These are phyloP conservation scores for Pseudochaenichthys georgianus DNA, from an alignment of 2,797 vertebrate genomes.

Conservation along the genomic window DNA sequence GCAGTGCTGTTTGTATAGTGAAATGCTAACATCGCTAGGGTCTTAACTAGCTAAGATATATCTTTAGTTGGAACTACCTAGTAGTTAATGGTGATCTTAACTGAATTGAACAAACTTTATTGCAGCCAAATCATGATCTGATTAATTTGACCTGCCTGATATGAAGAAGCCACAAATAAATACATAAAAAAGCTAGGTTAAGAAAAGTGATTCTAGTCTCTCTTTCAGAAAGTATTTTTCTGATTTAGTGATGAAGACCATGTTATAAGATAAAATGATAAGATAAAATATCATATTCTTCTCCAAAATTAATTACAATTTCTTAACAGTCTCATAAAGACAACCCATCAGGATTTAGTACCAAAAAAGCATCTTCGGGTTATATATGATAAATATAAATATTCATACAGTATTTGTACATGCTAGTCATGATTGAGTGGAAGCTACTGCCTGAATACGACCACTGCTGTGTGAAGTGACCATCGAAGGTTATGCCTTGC, in stretches of 20 bases:
- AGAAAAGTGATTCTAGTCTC: not conserved
- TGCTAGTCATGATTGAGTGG: not conserved
- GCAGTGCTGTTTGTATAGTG: not conserved
- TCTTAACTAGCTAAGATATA: not conserved
- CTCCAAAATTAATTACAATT: not conserved
- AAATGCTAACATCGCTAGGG: not conserved
- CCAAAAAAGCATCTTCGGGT: not conserved
- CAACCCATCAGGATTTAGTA: not conserved
- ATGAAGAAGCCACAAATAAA: not conserved
- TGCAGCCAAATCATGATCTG: not conserved
- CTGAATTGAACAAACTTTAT: not conserved
- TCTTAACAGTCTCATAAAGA: not conserved
- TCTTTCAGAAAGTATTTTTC: not conserved
- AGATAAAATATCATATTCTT: not conserved
- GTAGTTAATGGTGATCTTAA: too few relatives aligned
- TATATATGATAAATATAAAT: not conserved
- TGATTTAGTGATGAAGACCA: not conserved
- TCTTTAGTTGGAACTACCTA: not conserved
- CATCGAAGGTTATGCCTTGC: constrained; percentile 16
- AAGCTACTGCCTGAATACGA: not conserved
- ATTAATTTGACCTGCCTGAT: not conserved
- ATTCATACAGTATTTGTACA: not conserved
- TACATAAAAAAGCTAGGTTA: not conserved
- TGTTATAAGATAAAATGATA: not conserved
- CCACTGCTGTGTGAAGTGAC: not conserved